Conservation (phyloP, 2,888 invertebrate species). For the Cantharis rufa region DNA sequence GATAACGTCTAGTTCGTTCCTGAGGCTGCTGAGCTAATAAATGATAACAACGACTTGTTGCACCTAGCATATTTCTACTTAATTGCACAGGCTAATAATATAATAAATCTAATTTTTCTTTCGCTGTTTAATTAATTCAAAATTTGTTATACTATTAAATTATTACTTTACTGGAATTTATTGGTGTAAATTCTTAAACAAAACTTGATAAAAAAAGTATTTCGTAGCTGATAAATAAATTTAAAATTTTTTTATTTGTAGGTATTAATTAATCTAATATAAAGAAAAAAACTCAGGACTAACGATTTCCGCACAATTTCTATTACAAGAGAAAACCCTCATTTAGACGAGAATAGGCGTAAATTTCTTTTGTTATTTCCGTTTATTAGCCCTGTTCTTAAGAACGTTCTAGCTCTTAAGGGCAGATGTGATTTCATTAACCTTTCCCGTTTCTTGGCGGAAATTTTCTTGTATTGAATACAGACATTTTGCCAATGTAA, state of each 20-base stretch:
- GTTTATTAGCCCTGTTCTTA: constrained; percentile 31
- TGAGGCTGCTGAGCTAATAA: constrained; percentile 20
- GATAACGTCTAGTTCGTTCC: constrained; percentile 18
- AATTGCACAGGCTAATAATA: neutral
- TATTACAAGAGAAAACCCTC: constrained; percentile 31
- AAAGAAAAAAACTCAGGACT: constrained; percentile 27
- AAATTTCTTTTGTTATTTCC: constrained; percentile 33
- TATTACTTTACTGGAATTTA: neutral
- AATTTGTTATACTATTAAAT: neutral
- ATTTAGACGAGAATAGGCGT: constrained; percentile 30
- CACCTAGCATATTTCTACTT: neutral
- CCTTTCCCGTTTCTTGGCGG: constrained; percentile 17
- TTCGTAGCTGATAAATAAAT: neutral
- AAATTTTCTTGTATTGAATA: constrained; percentile 24
- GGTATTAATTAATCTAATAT: constrained; percentile 24
- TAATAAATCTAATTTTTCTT: neutral
- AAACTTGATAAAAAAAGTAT: neutral
- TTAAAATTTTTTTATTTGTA: neutral
- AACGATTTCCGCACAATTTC: constrained; percentile 31
- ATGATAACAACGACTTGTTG: constrained; percentile 18
- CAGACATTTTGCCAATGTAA: constrained; percentile 15
- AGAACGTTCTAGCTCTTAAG: constrained; percentile 28
- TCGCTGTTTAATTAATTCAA: neutral
- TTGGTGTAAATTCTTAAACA: neutral
- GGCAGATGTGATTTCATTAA: constrained; percentile 32